Percentiles rank a stretch among this genome's conserved stretches.
These are phyloP conservation scores for Centrocercus urophasianus DNA, from an alignment of 2,113 vertebrate species.

Conservation along the genomic window DNA sequence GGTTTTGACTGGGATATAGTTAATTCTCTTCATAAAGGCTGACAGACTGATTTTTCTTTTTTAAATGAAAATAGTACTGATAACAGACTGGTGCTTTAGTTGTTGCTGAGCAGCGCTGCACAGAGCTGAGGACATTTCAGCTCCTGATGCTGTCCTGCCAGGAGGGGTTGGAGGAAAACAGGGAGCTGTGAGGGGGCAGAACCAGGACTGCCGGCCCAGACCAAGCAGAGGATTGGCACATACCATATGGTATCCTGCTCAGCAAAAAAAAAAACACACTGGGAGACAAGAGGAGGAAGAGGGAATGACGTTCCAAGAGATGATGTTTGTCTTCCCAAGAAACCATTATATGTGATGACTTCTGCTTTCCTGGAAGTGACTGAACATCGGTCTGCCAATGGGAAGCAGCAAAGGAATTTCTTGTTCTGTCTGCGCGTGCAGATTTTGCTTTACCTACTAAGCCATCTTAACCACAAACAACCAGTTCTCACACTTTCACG, in stretches of 20 bases:
- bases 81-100: background rate
- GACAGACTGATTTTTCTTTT: background rate
- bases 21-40: background rate
- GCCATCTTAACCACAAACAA: background rate
- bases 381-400: background rate
- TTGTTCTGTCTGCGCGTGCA: background rate
- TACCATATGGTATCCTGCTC: too few relatives aligned
- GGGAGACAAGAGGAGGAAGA: background rate
- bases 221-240: background rate
- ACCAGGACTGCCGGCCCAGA: background rate
- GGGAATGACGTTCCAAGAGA: background rate
- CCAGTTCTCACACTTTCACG: background rate
- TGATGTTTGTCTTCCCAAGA: background rate
- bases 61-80: background rate
- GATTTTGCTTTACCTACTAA: background rate
- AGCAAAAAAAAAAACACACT: background rate
- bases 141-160: background rate
- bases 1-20: background rate
- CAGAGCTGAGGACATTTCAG: background rate
- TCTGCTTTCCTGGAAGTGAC: background rate
- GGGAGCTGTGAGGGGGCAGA: background rate
- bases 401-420: background rate
- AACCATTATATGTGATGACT: background rate
- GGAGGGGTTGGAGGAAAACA: background rate
- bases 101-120: background rate